Conservation (phyloP, 2,888 invertebrate genomes). For the Sarcophaga caerulescens region DNA sequence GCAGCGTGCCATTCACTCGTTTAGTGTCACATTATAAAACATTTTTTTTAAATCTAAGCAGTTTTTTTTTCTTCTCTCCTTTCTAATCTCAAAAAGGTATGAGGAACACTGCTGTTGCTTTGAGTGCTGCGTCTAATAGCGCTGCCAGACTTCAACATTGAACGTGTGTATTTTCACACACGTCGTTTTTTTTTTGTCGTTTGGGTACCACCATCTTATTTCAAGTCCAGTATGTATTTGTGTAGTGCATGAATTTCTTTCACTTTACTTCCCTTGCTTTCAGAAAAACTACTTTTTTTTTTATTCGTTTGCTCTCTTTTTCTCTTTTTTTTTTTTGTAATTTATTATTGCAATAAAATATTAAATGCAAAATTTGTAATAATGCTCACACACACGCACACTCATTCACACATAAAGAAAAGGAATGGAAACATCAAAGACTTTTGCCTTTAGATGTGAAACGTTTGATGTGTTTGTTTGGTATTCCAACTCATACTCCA, state of each 20-base stretch:
- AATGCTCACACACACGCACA: background rate
- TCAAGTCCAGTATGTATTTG: no score
- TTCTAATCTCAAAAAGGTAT: no score
- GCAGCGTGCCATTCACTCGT: no score
- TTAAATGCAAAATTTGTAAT: conserved; percentile 12
- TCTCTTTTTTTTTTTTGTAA: conserved; percentile 43
- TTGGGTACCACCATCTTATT: no score
- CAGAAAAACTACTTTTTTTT: conserved; percentile 6
- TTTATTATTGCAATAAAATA: conserved; percentile 62
- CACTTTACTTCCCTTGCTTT: background rate
- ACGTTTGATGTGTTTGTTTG: conserved; percentile 48
- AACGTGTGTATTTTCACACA: no score
- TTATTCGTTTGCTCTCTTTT: conserved; percentile 28
- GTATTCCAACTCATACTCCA: conserved; percentile 55
- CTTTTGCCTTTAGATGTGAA: conserved; percentile 61
- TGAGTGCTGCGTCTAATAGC: background rate
- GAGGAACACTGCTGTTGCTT: no score
- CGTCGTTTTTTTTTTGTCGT: no score
- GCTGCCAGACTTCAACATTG: background rate
- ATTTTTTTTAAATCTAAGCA: background rate
- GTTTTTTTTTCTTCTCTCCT: no score
- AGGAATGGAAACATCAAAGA: conserved; percentile 56
- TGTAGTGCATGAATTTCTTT: background rate
- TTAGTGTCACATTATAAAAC: no score
- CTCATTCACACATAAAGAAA: background rate